Conservation (phyloP, 2,888 invertebrate genomes). For the Paralinhomoeus sp. region DNA sequence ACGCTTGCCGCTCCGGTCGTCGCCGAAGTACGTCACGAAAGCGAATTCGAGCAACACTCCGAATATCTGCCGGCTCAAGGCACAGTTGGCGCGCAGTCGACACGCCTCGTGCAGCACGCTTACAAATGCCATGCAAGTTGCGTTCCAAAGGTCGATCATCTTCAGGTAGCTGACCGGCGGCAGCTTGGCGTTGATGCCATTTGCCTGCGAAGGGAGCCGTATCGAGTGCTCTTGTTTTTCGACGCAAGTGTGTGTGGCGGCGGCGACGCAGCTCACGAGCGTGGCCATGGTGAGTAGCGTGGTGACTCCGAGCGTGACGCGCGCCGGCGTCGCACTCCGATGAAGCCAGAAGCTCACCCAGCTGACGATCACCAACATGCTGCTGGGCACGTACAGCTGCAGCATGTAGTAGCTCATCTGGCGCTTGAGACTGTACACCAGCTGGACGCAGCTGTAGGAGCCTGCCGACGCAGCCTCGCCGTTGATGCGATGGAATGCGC, state of each 20-base stretch:
- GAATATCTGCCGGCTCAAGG: no score
- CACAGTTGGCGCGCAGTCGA: no score
- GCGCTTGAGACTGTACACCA: constrained; percentile 78
- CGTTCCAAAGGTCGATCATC: constrained; percentile 19
- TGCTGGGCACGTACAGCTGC: no score
- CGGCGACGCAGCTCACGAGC: constrained; percentile 50
- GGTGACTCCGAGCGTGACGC: constrained; percentile 53
- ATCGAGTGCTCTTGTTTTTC: constrained; percentile 46
- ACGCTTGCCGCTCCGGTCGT: no score
- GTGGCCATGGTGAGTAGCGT: constrained; percentile 90
- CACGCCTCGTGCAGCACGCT: no score
- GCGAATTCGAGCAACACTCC: constrained; percentile 90
- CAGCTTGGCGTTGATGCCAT: constrained; percentile 20
- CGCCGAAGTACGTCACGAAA: constrained; percentile 57
- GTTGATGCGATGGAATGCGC: no score
- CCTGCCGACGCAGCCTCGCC: no score
- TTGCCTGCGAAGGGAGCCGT: constrained; percentile 8
- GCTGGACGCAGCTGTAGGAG: constrained; percentile 85
- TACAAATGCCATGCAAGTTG: no score
- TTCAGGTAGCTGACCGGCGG: constrained; percentile 66
- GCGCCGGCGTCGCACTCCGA: constrained; percentile 20
- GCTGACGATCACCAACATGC: no score
- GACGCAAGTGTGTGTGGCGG: constrained; percentile 85
- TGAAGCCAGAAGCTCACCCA: no score
- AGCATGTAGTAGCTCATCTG: constrained; percentile 53